Evolutionary conservation across 2,113 vertebrate genomes (phyloP), one percentile per base, ranked within the genome.

Genomic region (Eptesicus fuscus): DNA sequence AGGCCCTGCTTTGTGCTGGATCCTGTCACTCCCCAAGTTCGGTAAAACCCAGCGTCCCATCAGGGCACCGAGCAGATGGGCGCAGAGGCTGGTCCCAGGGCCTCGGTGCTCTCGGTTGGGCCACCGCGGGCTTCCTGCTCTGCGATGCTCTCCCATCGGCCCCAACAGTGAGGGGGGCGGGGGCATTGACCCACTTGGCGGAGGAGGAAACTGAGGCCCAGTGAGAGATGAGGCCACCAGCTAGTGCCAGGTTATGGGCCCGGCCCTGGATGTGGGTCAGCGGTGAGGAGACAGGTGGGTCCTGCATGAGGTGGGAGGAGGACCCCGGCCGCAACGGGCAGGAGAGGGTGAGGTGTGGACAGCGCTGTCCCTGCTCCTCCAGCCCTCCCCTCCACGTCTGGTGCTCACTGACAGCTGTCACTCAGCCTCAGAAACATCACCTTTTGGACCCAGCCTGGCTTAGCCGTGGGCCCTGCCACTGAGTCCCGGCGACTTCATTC

Each of bases 71-170:
- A 32, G n/a, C 35, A 59, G 69, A 28, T 0, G 1, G 18, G 51
- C 63, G 10, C 37, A 28, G 70, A 18, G 5, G 40, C 7, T 25
- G 17, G 17, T 9, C 83, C 47, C 17, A 3, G 0, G 10, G 5
- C 22, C 69, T n/a, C 4, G 0, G 47, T 11, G 23, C 25, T 14
- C 69, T 28, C 0, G 1, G 32, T 9, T 3, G 4, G 79, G 56
- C 18, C 56, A 6, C 49, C 28, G 47, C 28, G 8, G 4, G n/a
- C 42, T 53, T 44, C 77, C 74, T 67, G 32, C 42, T 13, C 23
- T 42, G 11, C 10, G 17, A 5, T 0, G 11, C 4, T 47, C 32
- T 78, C 23, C 65, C 2, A 22, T 28, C 3, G 18, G 44, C 37
- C 53, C 67, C 23, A 17, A 13, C 2, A 13, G 17, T 4, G 14